phyloP scores from a whole-genome alignment of 2,888 invertebrate genomes.

The Pinctada fucata region DNA sequence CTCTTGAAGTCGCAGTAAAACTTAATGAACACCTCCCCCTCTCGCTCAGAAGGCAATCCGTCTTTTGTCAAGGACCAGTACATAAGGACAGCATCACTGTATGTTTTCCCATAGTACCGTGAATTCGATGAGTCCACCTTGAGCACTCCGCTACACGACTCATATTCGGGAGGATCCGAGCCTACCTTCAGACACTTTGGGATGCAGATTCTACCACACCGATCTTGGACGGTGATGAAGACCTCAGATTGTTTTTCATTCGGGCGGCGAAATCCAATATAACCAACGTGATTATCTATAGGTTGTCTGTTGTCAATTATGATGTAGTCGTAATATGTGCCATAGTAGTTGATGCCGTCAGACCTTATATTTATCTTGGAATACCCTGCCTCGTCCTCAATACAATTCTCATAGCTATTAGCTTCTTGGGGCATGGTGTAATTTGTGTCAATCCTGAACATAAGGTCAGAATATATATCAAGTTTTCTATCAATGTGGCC shows the following conservation, averaged over 20 bases:
- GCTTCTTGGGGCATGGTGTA: conserved; percentile 16
- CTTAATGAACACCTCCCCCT: conserved; percentile 45
- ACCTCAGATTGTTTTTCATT: conserved; percentile 35
- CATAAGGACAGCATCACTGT: conserved; percentile 43
- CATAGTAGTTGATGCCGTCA: conserved; percentile 53
- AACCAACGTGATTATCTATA: conserved; percentile 47
- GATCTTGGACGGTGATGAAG: conserved; percentile 49
- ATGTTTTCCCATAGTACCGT: conserved; percentile 40
- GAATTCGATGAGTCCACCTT: conserved; percentile 42
- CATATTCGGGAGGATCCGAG: conserved; percentile 28
- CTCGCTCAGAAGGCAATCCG: conserved; percentile 43
- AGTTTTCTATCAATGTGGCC: conserved; percentile 31
- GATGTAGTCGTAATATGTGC: conserved; percentile 52
- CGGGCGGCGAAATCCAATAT: conserved; percentile 51
- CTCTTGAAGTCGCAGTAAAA: conserved; percentile 55
- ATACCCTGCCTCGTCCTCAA: conserved; percentile 17
- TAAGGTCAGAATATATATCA: conserved; percentile 50
- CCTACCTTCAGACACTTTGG: conserved; percentile 45
- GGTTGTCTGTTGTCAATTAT: conserved; percentile 54
- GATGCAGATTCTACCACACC: conserved; percentile 55
- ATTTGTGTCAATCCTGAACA: conserved; percentile 37
- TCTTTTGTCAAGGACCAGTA: conserved; percentile 48
- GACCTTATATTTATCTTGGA: conserved; percentile 51
- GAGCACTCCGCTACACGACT: conserved; percentile 48
- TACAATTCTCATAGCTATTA: background rate